A percentile compares a stretch with the other conserved stretches of the same genome.
Evolutionary conservation across 2,113 vertebrate genomes (phyloP).

Genomic region (Syrrhaptes paradoxus): DNA sequence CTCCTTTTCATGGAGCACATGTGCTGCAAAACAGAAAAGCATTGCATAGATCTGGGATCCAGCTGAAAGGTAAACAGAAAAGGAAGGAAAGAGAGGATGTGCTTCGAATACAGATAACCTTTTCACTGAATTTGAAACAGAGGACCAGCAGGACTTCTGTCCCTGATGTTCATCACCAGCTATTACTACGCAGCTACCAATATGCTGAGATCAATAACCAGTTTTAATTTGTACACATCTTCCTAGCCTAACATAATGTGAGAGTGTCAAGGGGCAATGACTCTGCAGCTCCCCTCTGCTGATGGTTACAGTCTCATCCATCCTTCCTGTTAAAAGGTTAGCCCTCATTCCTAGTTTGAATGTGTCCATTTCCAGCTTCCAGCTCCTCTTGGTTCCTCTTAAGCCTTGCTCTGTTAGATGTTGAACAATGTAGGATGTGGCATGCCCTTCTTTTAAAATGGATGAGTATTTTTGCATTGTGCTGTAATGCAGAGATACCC

Average conservation of each 20-base stretch:
- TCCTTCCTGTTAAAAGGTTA: not conserved
- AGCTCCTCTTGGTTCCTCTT: not conserved
- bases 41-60: too few relatives aligned
- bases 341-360: not conserved
- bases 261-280: not conserved
- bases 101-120: not conserved
- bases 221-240: not conserved
- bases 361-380: not conserved
- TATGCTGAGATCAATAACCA: not conserved
- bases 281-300: not conserved
- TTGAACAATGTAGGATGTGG: not conserved
- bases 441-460: not conserved
- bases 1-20: not conserved
- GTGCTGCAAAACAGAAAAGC: fast-evolving
- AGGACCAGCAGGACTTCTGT: not conserved
- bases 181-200: not conserved
- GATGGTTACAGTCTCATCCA: not conserved
- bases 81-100: not conserved
- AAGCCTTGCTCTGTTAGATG: not conserved
- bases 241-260: not conserved
- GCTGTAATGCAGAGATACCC: not conserved
- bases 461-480: not conserved
- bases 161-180: not conserved
- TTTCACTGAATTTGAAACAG: not conserved
- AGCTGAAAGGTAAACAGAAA: not conserved